Conservation (phyloP, 1,140 invertebrate species). For the Heliconius himera region DNA sequence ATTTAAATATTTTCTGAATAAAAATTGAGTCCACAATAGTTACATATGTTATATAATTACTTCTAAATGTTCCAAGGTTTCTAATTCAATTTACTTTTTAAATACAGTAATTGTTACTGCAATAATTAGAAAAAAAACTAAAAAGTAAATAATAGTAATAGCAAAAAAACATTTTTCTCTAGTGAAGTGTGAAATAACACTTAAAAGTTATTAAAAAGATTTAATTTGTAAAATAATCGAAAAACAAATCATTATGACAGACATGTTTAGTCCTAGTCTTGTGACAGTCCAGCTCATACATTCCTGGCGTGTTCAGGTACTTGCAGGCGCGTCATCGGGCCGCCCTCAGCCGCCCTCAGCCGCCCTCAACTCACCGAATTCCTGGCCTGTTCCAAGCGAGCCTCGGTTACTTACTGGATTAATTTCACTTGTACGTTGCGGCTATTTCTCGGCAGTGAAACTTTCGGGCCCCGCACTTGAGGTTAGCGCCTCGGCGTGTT, state of each 20-base stretch:
- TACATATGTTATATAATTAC: no score
- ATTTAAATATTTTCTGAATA: no score
- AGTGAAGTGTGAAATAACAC: no score
- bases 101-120: no score
- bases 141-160: no score
- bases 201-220: no score
- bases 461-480: neutral
- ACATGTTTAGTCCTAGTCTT: neutral
- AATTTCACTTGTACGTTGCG: conserved; percentile 14
- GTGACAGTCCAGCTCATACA: neutral
- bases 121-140: no score
- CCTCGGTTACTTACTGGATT: conserved; percentile 10
- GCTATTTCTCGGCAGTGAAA: neutral
- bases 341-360: neutral
- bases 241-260: neutral
- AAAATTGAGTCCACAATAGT: no score
- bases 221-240: no score
- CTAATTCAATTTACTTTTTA: no score
- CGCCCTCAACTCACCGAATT: conserved; percentile 17
- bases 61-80: no score
- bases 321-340: conserved; percentile 21
- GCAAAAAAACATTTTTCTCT: no score
- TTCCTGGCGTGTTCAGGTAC: conserved; percentile 10
- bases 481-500: neutral
- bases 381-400: neutral